Conservation (phyloP, 2,113 vertebrate species). For the Nothocercus nigrocapillus region DNA sequence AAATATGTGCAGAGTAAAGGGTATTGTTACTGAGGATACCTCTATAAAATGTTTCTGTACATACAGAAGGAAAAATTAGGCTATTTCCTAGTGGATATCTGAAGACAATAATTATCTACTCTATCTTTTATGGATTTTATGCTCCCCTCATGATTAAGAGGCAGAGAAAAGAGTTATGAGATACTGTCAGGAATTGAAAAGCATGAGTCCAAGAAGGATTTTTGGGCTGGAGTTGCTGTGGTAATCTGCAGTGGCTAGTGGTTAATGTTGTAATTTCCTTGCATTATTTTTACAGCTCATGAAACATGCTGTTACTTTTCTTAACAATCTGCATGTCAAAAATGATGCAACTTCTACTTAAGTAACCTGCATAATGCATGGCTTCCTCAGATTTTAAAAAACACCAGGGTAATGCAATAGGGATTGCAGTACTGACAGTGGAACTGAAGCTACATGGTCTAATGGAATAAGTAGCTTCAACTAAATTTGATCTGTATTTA, state of each 20-base stretch:
- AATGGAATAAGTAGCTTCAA: neutral
- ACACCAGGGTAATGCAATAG: neutral
- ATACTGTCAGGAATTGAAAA: neutral
- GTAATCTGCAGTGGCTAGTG: neutral
- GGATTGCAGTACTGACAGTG: neutral
- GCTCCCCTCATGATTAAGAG: neutral
- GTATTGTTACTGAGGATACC: neutral
- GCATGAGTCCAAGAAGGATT: neutral
- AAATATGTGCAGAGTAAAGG: neutral
- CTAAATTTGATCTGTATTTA: neutral
- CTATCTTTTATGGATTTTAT: neutral
- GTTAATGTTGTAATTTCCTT: neutral
- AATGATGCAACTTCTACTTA: neutral
- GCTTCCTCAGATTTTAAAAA: neutral
- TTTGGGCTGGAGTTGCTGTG: neutral
- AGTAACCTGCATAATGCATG: neutral
- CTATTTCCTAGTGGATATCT: neutral
- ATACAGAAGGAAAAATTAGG: neutral
- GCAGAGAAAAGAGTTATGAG: neutral
- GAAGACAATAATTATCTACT: neutral
- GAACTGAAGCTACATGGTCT: neutral
- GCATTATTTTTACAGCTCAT: neutral
- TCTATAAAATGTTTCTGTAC: neutral
- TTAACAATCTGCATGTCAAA: neutral
- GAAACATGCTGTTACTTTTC: neutral